Conservation (phyloP, 2,888 invertebrate species). For the Myopa testacea region DNA sequence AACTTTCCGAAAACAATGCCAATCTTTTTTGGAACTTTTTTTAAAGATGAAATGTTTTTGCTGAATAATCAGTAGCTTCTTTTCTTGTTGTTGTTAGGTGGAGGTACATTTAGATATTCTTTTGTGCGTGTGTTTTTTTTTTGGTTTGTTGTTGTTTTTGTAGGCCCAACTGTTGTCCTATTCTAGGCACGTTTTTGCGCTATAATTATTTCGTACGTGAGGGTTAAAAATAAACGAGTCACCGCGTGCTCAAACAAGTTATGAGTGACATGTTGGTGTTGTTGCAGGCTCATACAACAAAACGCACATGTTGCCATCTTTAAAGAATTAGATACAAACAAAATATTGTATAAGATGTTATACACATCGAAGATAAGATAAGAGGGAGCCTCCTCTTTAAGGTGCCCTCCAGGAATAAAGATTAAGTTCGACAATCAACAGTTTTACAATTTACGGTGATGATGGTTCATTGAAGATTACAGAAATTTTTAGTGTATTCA, state of each 20-base stretch:
- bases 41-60: background rate
- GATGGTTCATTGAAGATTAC: too few relatives aligned
- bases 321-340: background rate
- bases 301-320: background rate
- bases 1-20: constrained; percentile 18
- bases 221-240: constrained; percentile 39
- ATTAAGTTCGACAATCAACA: too few relatives aligned
- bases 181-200: constrained; percentile 59
- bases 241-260: constrained; percentile 33
- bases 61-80: too few relatives aligned
- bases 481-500: too few relatives aligned
- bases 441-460: too few relatives aligned
- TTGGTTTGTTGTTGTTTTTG: background rate
- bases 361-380: too few relatives aligned
- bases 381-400: too few relatives aligned
- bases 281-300: background rate
- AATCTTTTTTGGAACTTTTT: constrained; percentile 25
- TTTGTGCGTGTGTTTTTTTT: background rate
- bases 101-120: background rate
- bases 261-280: constrained; percentile 12
- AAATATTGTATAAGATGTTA: too few relatives aligned
- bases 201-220: constrained; percentile 63
- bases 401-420: too few relatives aligned
- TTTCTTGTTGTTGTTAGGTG: constrained; percentile 4
- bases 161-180: constrained; percentile 45